A percentile compares a stretch with the other conserved stretches of the same genome.
phyloP scores from a whole-genome alignment of 2,888 invertebrate genomes.

The Unio pictorum region DNA sequence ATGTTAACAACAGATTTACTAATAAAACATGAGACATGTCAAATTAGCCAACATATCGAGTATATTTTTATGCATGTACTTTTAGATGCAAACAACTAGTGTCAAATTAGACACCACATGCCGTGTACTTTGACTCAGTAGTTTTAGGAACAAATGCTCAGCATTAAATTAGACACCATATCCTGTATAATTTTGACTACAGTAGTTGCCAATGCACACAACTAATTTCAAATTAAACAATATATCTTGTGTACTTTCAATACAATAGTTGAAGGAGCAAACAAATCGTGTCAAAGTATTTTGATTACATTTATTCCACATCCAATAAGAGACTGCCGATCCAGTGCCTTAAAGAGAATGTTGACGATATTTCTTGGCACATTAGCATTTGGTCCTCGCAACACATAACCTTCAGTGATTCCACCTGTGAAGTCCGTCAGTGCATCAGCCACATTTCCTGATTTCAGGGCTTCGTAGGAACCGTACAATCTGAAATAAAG shows the following conservation, averaged over 20 bases:
- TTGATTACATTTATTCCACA: conserved; percentile 63
- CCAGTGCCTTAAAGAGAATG: conserved; percentile 64
- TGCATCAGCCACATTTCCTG: conserved; percentile 58
- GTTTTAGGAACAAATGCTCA: no score
- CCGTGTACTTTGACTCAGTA: no score
- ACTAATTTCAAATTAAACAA: no score
- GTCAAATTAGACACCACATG: no score
- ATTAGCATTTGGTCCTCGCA: conserved; percentile 47
- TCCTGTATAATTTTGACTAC: no score
- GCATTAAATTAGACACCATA: no score
- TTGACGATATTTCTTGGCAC: conserved; percentile 61
- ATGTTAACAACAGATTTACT: no score
- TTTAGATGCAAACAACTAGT: no score
- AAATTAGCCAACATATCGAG: no score
- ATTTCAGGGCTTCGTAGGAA: conserved; percentile 68
- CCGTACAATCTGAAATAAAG: conserved; percentile 61
- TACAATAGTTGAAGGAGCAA: not conserved
- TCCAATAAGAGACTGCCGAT: conserved; percentile 64
- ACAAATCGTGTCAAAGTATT: not conserved
- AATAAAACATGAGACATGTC: no score
- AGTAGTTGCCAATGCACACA: no score
- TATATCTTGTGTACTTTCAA: not conserved
- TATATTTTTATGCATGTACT: no score
- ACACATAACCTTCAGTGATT: conserved; percentile 58
- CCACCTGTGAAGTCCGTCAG: conserved; percentile 67